A percentile compares a stretch with the other conserved stretches of the same genome.
Evolutionary conservation across 2,797 vertebrate genomes (phyloP).

Genomic region (Otus scops): DNA sequence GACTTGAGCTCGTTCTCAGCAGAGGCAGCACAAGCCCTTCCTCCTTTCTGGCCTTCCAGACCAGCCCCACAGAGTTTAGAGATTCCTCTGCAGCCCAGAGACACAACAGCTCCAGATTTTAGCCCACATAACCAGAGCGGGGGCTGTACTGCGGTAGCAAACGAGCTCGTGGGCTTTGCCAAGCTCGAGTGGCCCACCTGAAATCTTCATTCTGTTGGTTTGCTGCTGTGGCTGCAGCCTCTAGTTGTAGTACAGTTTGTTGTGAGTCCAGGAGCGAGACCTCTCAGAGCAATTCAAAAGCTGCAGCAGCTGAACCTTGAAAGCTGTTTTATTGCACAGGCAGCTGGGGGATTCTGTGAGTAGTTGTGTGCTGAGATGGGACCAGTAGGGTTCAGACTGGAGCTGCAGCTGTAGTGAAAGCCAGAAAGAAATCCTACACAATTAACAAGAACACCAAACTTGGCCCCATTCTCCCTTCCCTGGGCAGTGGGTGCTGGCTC

Average conservation of each 20-base stretch:
- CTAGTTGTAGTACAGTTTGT: neutral
- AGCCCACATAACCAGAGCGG: neutral
- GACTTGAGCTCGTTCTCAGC: accelerated
- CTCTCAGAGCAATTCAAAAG: neutral
- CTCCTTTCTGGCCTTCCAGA: neutral
- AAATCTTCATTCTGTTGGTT: neutral
- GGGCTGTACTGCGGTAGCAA: neutral
- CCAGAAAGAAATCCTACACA: accelerated
- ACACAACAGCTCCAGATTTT: neutral
- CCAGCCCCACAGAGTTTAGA: neutral
- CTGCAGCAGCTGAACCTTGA: neutral
- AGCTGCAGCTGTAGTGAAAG: neutral
- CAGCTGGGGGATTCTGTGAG: neutral
- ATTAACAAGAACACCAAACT: neutral
- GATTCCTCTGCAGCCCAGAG: neutral
- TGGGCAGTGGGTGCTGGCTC: neutral
- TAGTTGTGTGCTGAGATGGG: neutral
- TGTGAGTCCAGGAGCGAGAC: too few relatives aligned
- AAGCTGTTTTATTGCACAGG: neutral
- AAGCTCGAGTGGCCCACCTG: neutral
- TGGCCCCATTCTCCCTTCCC: neutral
- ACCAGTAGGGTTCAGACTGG: neutral
- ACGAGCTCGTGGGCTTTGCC: neutral
- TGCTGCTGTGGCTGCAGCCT: neutral
- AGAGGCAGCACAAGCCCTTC: accelerated